Percentiles rank a stretch among this genome's conserved stretches.
Conservation (phyloP, 2,888 invertebrate species). For the Nomada fucata region DNA sequence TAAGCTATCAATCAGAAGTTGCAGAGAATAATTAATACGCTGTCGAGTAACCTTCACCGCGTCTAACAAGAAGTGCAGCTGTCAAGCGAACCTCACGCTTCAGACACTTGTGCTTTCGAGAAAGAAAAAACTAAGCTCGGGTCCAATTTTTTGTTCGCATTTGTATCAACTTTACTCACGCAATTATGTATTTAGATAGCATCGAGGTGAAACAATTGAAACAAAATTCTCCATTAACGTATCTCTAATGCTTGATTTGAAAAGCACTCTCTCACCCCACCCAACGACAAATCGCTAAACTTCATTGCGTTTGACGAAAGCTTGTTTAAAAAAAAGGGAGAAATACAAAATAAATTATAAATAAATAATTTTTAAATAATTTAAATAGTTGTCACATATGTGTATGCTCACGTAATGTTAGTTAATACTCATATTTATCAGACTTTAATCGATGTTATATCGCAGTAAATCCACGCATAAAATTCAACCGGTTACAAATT, state of each 20-base stretch:
- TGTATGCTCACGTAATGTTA: too few relatives aligned
- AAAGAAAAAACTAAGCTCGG: not conserved
- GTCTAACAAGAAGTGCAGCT: conserved; percentile 24
- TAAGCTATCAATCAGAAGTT: conserved; percentile 40
- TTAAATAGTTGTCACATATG: too few relatives aligned
- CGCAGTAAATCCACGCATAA: not conserved
- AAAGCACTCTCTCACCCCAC: conserved; percentile 25
- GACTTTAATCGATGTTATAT: too few relatives aligned
- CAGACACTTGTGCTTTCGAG: not conserved
- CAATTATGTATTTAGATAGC: too few relatives aligned
- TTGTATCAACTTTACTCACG: not conserved
- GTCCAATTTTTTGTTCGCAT: conserved; percentile 7
- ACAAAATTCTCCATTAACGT: not conserved
- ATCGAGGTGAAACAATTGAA: too few relatives aligned
- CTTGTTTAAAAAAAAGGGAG: too few relatives aligned
- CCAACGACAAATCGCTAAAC: conserved; percentile 1
- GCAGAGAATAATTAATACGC: conserved; percentile 51
- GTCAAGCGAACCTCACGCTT: conserved; percentile 9
- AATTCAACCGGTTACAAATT: not conserved
- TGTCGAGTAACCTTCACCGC: conserved; percentile 31
- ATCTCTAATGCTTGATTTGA: not conserved
- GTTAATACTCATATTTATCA: too few relatives aligned
- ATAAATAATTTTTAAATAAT: not conserved
- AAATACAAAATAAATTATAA: not conserved
- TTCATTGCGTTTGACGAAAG: not conserved